phyloP scores from a whole-genome alignment of 1,140 invertebrate genomes.

The Berghia stephanieae region DNA sequence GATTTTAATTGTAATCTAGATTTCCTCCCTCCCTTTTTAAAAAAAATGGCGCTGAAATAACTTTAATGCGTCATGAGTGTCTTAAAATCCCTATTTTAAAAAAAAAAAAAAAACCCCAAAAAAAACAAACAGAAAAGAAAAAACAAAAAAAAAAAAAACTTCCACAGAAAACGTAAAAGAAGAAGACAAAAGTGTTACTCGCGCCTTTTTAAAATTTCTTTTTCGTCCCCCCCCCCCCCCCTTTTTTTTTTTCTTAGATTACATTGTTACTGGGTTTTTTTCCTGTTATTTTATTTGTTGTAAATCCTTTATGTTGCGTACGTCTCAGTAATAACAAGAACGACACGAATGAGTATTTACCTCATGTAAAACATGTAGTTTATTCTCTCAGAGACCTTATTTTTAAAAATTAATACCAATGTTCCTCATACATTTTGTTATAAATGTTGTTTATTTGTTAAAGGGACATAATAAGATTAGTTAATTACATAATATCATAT shows the following conservation, averaged over 20 bases:
- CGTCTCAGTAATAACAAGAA: no score
- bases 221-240: not conserved
- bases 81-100: not conserved
- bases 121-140: not conserved
- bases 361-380: no score
- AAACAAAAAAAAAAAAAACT: not conserved
- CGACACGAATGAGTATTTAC: no score
- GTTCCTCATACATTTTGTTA: no score
- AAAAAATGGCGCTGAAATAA: not conserved
- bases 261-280: not conserved
- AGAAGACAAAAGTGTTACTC: no score
- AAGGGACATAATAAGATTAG: no score
- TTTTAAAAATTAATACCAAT: no score
- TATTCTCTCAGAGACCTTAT: no score
- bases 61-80: not conserved
- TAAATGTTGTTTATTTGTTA: no score
- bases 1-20: not conserved
- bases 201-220: not conserved
- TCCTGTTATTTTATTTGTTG: not conserved
- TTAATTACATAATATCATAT: no score
- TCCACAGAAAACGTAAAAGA: not conserved
- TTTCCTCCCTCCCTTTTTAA: not conserved
- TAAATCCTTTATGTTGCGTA: no score
- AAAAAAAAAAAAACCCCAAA: slow-evolving; percentile 13
- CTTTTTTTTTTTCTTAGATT: not conserved